Evolutionary conservation across 1,140 invertebrate species (phyloP).

Genomic region (Triops longicaudatus): DNA sequence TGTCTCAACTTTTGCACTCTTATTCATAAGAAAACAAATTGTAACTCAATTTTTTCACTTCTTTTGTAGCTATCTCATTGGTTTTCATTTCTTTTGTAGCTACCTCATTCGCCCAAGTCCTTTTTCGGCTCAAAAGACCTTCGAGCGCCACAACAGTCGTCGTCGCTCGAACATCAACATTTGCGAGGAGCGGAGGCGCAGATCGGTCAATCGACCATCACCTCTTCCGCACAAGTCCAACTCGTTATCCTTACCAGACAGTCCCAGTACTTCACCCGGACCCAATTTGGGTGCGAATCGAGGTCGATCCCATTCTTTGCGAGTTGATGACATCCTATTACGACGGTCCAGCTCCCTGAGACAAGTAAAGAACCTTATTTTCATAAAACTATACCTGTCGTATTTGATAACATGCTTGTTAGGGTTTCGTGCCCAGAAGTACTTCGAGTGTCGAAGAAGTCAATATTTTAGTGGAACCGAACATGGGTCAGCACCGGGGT

Average conservation of each 20-base stretch:
- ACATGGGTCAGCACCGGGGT: slow-evolving; percentile 31
- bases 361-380: slow-evolving; percentile 50
- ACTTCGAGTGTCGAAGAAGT: slow-evolving; percentile 27
- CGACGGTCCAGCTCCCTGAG: slow-evolving; percentile 72
- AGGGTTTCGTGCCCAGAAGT: slow-evolving; percentile 37
- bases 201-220: slow-evolving; percentile 44
- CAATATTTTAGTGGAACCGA: slow-evolving; percentile 19
- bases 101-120: slow-evolving; percentile 81
- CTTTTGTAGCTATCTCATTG: slow-evolving; percentile 62
- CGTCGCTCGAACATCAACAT: slow-evolving; percentile 86
- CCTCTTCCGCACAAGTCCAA: slow-evolving; percentile 68
- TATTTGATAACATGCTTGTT: slow-evolving; percentile 22
- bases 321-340: slow-evolving; percentile 71
- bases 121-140: slow-evolving; percentile 86
- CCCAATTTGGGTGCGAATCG: slow-evolving; percentile 47
- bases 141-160: slow-evolving; percentile 78
- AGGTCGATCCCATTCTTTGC: slow-evolving; percentile 71
- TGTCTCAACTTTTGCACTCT: slow-evolving; percentile 9
- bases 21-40: too few relatives aligned
- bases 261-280: slow-evolving; percentile 61
- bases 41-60: background rate
- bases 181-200: slow-evolving; percentile 54
- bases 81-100: slow-evolving; percentile 43
- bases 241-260: slow-evolving; percentile 75
- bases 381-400: background rate